These are phyloP conservation scores for Tetraneura akinire DNA, from an alignment of 1,140 invertebrate species.

Conservation along the genomic window DNA sequence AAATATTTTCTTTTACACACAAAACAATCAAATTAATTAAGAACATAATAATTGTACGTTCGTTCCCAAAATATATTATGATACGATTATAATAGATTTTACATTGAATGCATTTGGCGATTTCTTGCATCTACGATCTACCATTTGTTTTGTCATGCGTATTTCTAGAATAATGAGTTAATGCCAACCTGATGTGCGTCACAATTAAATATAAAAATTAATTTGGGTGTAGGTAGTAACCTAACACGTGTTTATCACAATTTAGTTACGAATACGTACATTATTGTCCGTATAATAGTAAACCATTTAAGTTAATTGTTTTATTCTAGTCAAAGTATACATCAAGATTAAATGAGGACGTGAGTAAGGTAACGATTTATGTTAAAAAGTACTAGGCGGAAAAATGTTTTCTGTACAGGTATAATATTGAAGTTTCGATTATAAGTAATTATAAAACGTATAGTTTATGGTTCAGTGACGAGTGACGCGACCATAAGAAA, in stretches of 20 bases:
- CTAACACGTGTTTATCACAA: not conserved
- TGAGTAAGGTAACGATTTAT: not conserved
- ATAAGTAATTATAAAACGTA: slow-evolving; percentile 26
- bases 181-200: not conserved
- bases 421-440: not conserved
- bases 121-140: not conserved
- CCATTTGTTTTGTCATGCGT: not conserved
- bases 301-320: no score
- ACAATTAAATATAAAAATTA: not conserved
- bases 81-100: no score
- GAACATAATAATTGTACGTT: no score
- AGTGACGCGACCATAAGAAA: not conserved
- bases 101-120: no score
- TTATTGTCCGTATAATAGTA: no score
- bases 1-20: no score
- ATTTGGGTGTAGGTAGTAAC: no score
- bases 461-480: slow-evolving; percentile 45
- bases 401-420: not conserved
- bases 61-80: no score
- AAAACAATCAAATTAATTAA: no score
- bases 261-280: no score
- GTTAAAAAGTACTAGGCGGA: not conserved
- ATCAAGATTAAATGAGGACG: not conserved
- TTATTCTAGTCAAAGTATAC: no score
- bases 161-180: not conserved